Base-by-base conservation (phyloP, 2,888 invertebrate species). In the Drosophila siamana region DNA sequence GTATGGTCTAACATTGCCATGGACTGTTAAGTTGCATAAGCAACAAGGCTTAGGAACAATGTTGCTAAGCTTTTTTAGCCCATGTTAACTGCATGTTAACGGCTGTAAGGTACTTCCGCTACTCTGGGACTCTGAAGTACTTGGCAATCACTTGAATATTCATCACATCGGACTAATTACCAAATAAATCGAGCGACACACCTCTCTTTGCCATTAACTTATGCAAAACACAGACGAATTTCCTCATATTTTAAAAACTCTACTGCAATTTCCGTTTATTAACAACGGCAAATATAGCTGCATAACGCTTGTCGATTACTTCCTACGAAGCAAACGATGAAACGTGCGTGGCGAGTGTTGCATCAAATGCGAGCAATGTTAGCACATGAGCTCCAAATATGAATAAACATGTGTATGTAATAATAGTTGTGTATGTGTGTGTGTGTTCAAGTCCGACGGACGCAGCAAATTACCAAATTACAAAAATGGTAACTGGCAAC, bases 351-450 rank as follows among this genome's bases (percentile, higher is more conserved):
- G 75, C 63, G 62, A 83, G 83, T 85, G 86, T 78, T 72, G 88
- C 75, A 88, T 86, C 68, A 80, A 80, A 83, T 70, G 78, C 72
- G 72, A 82, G 83, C 82, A 85, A 75, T 76, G 78, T 67, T 66
- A 67, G 62, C 71, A 72, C 63, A 82, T 51, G 48, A n/a, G 36
- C 47, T 67, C 36, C 62, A 69, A 54, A 60, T 55, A 38, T 46
- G 44, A 41, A 54, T 43, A 43, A 30, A 54, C 33, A 55, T 55
- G 22, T 54, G 47, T 33, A 6, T 19, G 33, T 11, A 1, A 28
- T 19, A 19, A 3, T 19, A 19, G 3, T 19, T 33, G 3, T 28
- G 19, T 9, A n/a, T 60, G 41, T 60, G 33, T 65, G 40, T 47
- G 9, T 56, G 50, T 50, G 28, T 5, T 51, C 28, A 22, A 60